phyloP scores from a whole-genome alignment of 2,113 vertebrate species.

The Neolamprologus toae region DNA sequence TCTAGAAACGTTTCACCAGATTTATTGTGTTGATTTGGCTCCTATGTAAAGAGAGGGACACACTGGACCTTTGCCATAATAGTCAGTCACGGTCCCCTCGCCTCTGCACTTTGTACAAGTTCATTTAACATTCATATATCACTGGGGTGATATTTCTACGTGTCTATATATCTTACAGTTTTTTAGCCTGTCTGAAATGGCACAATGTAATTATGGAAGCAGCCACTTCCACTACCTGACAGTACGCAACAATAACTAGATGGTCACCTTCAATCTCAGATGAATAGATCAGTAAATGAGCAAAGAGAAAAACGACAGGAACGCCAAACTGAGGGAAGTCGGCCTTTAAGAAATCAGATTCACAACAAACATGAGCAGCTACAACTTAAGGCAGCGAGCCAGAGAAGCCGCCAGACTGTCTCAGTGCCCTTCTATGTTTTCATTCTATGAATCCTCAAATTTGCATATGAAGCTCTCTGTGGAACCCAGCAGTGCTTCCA shows the following conservation, averaged over 20 bases:
- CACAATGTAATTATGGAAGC: background rate
- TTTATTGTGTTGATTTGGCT: background rate
- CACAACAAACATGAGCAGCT: background rate
- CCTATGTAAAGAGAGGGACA: background rate
- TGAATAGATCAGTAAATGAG: background rate
- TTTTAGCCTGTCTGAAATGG: accelerated
- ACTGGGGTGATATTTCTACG: background rate
- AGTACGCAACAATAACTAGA: accelerated
- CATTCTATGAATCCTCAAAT: background rate
- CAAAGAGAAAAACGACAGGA: background rate
- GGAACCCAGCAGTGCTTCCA: background rate
- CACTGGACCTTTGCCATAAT: background rate
- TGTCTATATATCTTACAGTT: accelerated
- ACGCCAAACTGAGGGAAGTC: background rate
- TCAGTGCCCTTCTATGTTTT: background rate
- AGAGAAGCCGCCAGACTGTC: background rate
- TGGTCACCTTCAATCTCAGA: background rate
- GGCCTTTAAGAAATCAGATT: background rate
- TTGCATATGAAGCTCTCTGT: background rate
- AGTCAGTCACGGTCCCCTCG: background rate
- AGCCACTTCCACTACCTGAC: background rate
- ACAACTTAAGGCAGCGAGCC: background rate
- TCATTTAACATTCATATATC: background rate
- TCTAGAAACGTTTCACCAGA: background rate
- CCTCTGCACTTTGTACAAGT: background rate